Evolutionary conservation across 2,113 vertebrate genomes (phyloP).

Genomic region (Rissa tridactyla): DNA sequence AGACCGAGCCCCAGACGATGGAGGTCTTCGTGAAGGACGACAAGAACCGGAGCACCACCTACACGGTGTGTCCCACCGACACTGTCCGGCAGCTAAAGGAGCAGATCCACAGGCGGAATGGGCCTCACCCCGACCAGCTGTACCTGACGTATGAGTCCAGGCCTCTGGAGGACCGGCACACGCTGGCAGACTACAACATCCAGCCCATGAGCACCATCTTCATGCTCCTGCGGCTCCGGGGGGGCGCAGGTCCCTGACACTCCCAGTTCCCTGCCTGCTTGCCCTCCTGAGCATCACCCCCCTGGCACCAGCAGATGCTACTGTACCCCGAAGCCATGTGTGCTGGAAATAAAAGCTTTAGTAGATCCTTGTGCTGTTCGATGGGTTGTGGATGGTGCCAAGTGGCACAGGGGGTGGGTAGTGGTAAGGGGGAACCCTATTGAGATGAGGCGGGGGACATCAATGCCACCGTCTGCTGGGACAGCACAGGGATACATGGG

Average conservation of each 20-base stretch:
- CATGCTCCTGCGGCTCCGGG: constrained; percentile 26
- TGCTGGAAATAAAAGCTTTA: neutral
- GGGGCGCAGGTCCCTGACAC: neutral
- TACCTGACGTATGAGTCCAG: neutral
- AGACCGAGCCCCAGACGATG: neutral
- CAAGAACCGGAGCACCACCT: neutral
- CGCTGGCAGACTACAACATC: fast-evolving
- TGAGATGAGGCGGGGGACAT: neutral
- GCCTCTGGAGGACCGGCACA: neutral
- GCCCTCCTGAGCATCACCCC: neutral
- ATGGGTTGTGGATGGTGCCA: neutral
- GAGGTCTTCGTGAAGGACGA: neutral
- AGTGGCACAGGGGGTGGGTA: neutral
- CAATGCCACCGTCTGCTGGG: neutral
- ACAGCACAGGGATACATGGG: neutral
- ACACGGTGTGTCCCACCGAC: neutral
- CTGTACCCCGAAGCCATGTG: neutral
- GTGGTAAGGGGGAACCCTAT: neutral
- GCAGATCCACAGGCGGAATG: neutral
- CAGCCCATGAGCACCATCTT: neutral
- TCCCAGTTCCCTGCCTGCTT: neutral
- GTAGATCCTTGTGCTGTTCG: neutral
- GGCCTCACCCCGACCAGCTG: neutral
- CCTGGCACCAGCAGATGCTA: neutral
- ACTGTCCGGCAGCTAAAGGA: constrained; percentile 3